Percentiles rank a stretch among this genome's conserved stretches.
These are phyloP conservation scores for Cyaniris semiargus DNA, from an alignment of 2,888 invertebrate species.

Conservation along the genomic window DNA sequence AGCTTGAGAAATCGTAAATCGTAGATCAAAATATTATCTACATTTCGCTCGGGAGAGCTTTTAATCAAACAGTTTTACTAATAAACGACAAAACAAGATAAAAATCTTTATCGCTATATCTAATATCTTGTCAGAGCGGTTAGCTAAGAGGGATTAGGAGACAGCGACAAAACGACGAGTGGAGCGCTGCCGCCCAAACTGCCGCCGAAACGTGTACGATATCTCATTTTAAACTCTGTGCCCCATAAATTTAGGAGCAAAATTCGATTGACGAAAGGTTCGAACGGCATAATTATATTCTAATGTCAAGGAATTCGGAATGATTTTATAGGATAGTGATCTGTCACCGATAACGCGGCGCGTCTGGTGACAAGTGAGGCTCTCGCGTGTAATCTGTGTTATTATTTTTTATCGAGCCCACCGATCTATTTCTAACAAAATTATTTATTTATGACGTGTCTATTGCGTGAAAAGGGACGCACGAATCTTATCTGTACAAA, in stretches of 20 bases:
- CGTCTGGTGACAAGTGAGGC: slow-evolving; percentile 74
- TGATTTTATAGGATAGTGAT: slow-evolving; percentile 72
- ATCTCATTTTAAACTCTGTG: neutral
- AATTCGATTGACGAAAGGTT: slow-evolving; percentile 46
- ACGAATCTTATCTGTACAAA: neutral
- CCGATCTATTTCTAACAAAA: neutral
- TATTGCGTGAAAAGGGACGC: neutral
- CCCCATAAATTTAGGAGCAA: slow-evolving; percentile 42
- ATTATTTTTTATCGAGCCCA: slow-evolving; percentile 49
- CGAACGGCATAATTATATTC: slow-evolving; percentile 49
- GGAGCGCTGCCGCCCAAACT: slow-evolving; percentile 36
- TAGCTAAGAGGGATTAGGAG: slow-evolving; percentile 76
- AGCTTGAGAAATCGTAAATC: slow-evolving; percentile 1
- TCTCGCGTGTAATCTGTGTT: slow-evolving; percentile 67
- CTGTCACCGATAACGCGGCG: slow-evolving; percentile 75
- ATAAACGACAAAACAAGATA: slow-evolving; percentile 49
- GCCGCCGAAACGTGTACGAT: slow-evolving; percentile 29
- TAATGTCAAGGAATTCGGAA: slow-evolving; percentile 68
- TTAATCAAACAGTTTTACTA: slow-evolving; percentile 30
- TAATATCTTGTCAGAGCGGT: slow-evolving; percentile 77
- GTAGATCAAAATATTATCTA: slow-evolving; percentile 1
- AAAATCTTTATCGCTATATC: slow-evolving; percentile 63
- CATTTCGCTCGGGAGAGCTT: neutral
- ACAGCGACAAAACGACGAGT: slow-evolving; percentile 72
- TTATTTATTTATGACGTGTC: neutral